Conservation (phyloP, 2,888 invertebrate species). For the Cancer borealis region DNA sequence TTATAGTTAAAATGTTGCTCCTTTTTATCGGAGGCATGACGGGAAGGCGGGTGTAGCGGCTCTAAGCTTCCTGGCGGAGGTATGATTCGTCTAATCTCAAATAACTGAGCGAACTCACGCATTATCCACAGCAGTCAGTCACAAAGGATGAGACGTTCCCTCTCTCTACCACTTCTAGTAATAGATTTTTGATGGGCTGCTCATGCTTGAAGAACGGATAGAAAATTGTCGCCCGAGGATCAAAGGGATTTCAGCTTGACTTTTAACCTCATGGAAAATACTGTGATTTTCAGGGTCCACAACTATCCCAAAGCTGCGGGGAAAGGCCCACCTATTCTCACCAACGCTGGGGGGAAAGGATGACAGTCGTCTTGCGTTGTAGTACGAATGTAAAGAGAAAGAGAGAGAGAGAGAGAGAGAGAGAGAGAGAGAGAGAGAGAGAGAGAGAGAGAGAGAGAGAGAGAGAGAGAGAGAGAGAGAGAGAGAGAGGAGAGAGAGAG, state of each 20-base stretch:
- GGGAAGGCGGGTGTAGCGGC: background rate
- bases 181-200: background rate
- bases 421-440: no score
- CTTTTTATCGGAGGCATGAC: background rate
- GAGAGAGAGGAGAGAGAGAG: no score
- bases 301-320: background rate
- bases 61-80: background rate
- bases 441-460: no score
- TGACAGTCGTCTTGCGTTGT: background rate
- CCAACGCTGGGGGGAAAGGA: background rate
- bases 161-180: background rate
- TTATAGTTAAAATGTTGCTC: background rate
- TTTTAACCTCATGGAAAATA: background rate
- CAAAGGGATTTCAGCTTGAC: background rate
- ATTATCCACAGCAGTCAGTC: constrained; percentile 4
- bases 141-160: background rate
- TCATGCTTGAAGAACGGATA: background rate
- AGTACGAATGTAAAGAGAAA: no score
- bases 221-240: background rate
- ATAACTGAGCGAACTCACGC: background rate
- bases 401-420: no score
- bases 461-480: no score
- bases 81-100: background rate
- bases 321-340: background rate
- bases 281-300: background rate